Conservation (phyloP, 2,888 invertebrate species). For the Aphrophora alni region DNA sequence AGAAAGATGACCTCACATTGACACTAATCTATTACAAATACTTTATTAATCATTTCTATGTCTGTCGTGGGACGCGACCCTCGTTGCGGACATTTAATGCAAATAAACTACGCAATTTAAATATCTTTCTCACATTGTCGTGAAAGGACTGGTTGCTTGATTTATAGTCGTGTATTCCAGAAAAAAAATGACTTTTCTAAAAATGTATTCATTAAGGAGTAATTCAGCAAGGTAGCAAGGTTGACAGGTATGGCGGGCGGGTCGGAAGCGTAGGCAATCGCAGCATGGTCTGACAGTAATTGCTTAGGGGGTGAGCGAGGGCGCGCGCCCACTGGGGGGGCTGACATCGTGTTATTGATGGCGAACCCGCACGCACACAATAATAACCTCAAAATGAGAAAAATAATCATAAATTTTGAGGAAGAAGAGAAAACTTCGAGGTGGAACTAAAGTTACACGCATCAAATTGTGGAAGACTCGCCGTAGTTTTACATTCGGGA, state of each 20-base stretch:
- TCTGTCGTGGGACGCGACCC: no score
- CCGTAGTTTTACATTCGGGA: neutral
- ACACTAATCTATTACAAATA: no score
- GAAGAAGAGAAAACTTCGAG: neutral
- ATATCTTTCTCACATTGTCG: no score
- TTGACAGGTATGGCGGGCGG: neutral
- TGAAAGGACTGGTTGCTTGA: no score
- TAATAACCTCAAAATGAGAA: constrained; percentile 9
- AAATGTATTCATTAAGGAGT: neutral
- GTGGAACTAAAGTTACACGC: neutral
- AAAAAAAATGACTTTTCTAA: neutral
- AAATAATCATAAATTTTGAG: neutral
- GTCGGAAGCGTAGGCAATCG: neutral
- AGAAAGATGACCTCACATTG: no score
- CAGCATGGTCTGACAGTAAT: neutral
- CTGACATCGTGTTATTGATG: neutral
- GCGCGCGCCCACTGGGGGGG: neutral
- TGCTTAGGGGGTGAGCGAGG: neutral
- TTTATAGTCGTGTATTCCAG: no score
- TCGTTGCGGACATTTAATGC: no score
- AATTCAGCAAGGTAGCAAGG: neutral
- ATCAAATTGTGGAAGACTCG: neutral
- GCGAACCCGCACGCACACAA: neutral
- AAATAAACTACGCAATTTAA: no score
- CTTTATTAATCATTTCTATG: no score